These are phyloP conservation scores for Carassius carassius DNA, from an alignment of 2,113 vertebrate genomes.

Conservation along the genomic window DNA sequence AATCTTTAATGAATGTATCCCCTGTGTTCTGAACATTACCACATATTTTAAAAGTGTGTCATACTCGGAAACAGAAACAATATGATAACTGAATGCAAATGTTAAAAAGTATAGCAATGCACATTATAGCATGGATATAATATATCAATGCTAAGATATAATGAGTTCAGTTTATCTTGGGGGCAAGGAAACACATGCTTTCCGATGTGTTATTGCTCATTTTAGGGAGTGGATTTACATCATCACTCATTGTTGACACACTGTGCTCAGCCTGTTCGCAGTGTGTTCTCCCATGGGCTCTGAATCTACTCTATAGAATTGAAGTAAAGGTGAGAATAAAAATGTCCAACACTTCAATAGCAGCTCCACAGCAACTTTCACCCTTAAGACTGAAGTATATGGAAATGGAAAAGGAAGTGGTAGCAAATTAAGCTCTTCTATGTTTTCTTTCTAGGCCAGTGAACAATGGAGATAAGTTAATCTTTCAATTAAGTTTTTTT, in stretches of 20 bases:
- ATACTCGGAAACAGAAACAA: slow-evolving; percentile 48
- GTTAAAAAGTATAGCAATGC: slow-evolving; percentile 60
- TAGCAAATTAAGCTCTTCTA: slow-evolving; percentile 1
- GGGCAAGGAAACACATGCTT: slow-evolving; percentile 58
- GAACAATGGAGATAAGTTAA: background rate
- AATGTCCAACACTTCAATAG: slow-evolving; percentile 25
- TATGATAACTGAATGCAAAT: slow-evolving; percentile 62
- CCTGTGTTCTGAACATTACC: slow-evolving; percentile 1
- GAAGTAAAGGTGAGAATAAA: slow-evolving; percentile 42
- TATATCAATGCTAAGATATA: slow-evolving; percentile 67
- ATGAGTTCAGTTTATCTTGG: slow-evolving; percentile 65
- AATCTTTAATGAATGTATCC: slow-evolving; percentile 24
- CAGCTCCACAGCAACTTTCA: slow-evolving; percentile 8
- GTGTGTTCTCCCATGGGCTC: slow-evolving; percentile 55
- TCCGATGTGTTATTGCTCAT: slow-evolving; percentile 68
- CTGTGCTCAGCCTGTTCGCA: slow-evolving; percentile 47
- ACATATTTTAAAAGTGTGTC: slow-evolving; percentile 18
- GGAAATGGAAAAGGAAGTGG: background rate
- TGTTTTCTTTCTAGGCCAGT: background rate
- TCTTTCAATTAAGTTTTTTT: no score
- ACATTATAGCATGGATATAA: slow-evolving; percentile 66
- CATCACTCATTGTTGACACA: slow-evolving; percentile 69
- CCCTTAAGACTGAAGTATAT: background rate
- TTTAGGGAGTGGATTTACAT: slow-evolving; percentile 65
- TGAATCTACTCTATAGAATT: slow-evolving; percentile 46